Conservation (phyloP, 53 echinoderm and acorn worm species). For the Zoroaster sp. region DNA sequence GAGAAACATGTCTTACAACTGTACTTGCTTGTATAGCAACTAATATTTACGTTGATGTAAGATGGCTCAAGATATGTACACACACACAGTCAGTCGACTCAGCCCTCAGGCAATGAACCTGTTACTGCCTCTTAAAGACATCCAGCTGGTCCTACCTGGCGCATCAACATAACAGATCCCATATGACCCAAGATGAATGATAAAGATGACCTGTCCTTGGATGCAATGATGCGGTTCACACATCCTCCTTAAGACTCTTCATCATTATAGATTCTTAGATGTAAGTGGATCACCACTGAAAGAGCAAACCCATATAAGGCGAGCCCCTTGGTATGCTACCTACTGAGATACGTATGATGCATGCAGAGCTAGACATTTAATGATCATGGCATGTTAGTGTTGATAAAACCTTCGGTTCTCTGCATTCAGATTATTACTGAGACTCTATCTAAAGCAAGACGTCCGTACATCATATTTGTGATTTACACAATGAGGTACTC, state of each 20-base stretch:
- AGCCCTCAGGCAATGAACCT: conserved; percentile 45
- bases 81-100: neutral
- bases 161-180: neutral
- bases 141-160: neutral
- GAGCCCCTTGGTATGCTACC: conserved; percentile 18
- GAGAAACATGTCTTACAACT: neutral
- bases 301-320: conserved; percentile 45
- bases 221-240: conserved; percentile 11
- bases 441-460: neutral
- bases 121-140: neutral
- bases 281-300: conserved; percentile 45
- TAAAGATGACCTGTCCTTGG: conserved; percentile 1
- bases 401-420: neutral
- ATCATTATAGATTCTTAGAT: conserved; percentile 31
- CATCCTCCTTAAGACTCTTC: neutral
- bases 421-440: neutral
- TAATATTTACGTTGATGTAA: conserved; percentile 1
- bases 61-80: neutral
- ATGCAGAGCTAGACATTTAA: neutral
- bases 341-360: conserved; percentile 2
- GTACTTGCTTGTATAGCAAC: conserved; percentile 3
- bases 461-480: neutral
- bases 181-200: conserved; percentile 16
- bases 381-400: neutral
- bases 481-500: neutral